Evolutionary conservation across 2,888 invertebrate species (phyloP).

Genomic region (Yponomeuta cagnagella): DNA sequence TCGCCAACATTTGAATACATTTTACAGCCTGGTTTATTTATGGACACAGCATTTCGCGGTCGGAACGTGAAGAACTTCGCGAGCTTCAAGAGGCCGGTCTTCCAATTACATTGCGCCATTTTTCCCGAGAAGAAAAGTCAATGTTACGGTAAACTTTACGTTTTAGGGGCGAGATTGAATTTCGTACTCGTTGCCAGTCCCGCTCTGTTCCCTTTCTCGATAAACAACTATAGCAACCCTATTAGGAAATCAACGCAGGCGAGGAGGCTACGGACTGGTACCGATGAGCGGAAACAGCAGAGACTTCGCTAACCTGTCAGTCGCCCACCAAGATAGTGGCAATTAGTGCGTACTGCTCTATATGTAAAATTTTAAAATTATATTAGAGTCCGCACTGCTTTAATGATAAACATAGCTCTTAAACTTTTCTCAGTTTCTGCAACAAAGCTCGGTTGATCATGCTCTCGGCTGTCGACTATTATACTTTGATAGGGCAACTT

Average conservation of each 20-base stretch:
- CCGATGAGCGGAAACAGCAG: background rate
- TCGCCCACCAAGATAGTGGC: too few species aligned
- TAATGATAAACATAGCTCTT: too few species aligned
- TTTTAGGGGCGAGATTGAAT: constrained; percentile 13
- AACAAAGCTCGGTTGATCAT: too few species aligned
- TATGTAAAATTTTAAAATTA: too few species aligned
- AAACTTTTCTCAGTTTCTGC: too few species aligned
- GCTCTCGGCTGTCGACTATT: too few species aligned
- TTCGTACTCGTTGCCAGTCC: background rate
- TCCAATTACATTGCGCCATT: background rate
- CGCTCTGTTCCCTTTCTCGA: constrained; percentile 9
- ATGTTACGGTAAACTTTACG: constrained; percentile 4
- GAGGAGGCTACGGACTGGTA: background rate
- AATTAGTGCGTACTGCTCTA: too few species aligned
- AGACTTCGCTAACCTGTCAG: too few species aligned
- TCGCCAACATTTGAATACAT: too few species aligned
- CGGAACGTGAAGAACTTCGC: background rate
- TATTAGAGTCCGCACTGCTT: too few species aligned
- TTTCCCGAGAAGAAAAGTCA: background rate
- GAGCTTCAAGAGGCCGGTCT: background rate
- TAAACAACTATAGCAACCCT: constrained; percentile 15
- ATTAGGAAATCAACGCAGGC: constrained; percentile 13
- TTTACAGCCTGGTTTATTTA: background rate
- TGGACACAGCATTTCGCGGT: background rate
- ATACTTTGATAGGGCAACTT: too few species aligned